A percentile compares a stretch with the other conserved stretches of the same genome.
These are phyloP conservation scores for Adoxophyes honmai DNA, from an alignment of 1,140 invertebrate genomes.

Conservation along the genomic window DNA sequence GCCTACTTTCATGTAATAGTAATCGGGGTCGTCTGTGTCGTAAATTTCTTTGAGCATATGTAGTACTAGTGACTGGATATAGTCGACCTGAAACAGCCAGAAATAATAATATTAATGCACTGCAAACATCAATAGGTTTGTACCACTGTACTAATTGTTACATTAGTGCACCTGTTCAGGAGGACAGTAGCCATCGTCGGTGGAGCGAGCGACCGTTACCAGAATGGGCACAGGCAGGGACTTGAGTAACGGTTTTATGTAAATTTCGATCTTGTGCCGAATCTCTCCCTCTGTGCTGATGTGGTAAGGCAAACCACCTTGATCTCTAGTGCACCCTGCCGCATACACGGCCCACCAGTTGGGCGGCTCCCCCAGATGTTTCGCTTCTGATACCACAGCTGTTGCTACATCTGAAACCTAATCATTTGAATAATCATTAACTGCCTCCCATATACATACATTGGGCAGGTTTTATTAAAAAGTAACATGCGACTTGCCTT, in stretches of 20 bases:
- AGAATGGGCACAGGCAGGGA: constrained; percentile 83
- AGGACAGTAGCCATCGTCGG: constrained; percentile 93
- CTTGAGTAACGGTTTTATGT: constrained; percentile 80
- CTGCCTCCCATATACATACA: too few species aligned
- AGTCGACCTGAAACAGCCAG: constrained; percentile 49
- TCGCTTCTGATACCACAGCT: constrained; percentile 60
- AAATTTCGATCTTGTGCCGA: constrained; percentile 76
- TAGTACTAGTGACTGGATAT: constrained; percentile 54
- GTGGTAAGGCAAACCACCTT: constrained; percentile 88
- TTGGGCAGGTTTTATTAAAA: too few species aligned
- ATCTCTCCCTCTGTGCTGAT: constrained; percentile 85
- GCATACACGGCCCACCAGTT: constrained; percentile 89
- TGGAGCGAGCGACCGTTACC: constrained; percentile 89
- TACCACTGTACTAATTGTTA: background rate
- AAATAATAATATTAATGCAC: background rate
- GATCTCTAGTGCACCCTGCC: constrained; percentile 92
- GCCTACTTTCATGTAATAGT: constrained; percentile 45
- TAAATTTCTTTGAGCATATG: constrained; percentile 49
- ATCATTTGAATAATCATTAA: too few species aligned
- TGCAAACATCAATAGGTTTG: too few species aligned
- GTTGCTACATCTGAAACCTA: constrained; percentile 74
- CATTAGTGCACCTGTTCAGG: constrained; percentile 42
- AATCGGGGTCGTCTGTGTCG: constrained; percentile 44
- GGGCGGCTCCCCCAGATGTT: constrained; percentile 79
- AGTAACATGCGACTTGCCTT: constrained; percentile 37